Percentiles rank a stretch among this genome's conserved stretches.
phyloP scores from a whole-genome alignment of 2,888 invertebrate genomes.

The Stenoptilia bipunctidactyla region DNA sequence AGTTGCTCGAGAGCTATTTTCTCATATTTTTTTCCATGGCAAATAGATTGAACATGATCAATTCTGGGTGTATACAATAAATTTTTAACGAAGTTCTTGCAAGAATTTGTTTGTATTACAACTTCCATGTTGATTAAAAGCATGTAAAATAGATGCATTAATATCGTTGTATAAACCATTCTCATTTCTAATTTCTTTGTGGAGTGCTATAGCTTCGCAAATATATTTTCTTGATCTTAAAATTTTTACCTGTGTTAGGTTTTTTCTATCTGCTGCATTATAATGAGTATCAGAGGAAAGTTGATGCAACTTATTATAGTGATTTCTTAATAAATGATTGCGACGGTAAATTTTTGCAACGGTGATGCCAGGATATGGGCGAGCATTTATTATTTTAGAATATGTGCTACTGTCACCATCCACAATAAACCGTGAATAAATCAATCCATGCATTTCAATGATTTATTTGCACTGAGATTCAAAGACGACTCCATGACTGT shows the following conservation, averaged over 20 bases:
- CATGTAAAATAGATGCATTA: too few species aligned
- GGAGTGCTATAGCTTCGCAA: conserved; percentile 1
- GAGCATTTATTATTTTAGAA: conserved; percentile 12
- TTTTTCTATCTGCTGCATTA: conserved; percentile 5
- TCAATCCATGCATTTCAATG: conserved; percentile 14
- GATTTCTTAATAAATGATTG: conserved; percentile 14
- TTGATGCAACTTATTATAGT: conserved; percentile 12
- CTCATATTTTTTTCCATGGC: too few species aligned
- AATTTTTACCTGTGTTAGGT: conserved; percentile 7
- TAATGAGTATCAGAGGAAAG: conserved; percentile 5
- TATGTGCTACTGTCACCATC: conserved; percentile 17
- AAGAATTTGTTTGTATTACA: too few species aligned
- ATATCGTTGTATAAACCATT: too few species aligned
- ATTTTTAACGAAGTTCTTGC: too few species aligned
- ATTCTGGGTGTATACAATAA: too few species aligned
- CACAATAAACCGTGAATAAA: conserved; percentile 15
- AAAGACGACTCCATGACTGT: too few species aligned
- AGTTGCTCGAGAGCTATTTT: too few species aligned
- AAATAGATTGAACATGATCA: too few species aligned
- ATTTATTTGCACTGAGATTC: conserved; percentile 16
- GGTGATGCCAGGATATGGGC: conserved; percentile 14
- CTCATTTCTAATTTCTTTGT: conserved; percentile 8
- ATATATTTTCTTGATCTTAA: conserved; percentile 9
- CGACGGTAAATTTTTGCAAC: conserved; percentile 16
- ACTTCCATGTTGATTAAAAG: too few species aligned